Evolutionary conservation across 2,888 invertebrate genomes (phyloP), one percentile per base, ranked within the genome.

Genomic region (Nebria salina): DNA sequence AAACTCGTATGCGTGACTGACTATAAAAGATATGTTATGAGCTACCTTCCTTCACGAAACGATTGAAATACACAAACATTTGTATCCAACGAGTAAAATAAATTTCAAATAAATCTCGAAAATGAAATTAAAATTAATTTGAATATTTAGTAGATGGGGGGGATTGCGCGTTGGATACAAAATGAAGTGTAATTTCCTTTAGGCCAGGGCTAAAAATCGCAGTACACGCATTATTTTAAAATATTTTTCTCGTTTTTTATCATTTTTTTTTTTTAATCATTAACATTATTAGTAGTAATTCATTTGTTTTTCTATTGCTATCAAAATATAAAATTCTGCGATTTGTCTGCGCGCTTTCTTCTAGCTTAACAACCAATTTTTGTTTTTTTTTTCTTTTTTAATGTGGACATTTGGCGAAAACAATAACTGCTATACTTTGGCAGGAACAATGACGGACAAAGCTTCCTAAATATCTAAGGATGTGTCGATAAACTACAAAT

Each of bases 391-490:
- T 34, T 34, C 84, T 76, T 82, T 84, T 83, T 85, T 72, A 86
- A 66, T 26, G 54, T 78, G 73, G 73, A 73, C 73, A 66, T 54
- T 82, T 75, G 72, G 66, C 68, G 65, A 76, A 72, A 76, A 66
- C 72, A 15, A 80, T 43, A 75, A 81, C 77, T 70, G 83, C 80
- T 82, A 83, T 76, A 34, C 2, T 75, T 76, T 89, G 89, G 89
- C 89, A 89, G 89, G 89, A 89, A 89, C 89, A 86, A 85, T 87
- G 87, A 89, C 88, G 89, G 89, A 89, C 88, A 89, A 89, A 89
- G 89, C 89, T 86, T 76, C 72, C 81, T 81, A 81, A 68, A 65
- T 73, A 26, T 54, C 81, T 81, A 81, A 81, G 65, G 77, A 68
- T 65, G 42, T 74, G 65, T 65, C 34, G 25, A n/a, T 25, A 65